These are phyloP conservation scores for Abrostola triplasia DNA, from an alignment of 2,888 invertebrate genomes.

Conservation along the genomic window DNA sequence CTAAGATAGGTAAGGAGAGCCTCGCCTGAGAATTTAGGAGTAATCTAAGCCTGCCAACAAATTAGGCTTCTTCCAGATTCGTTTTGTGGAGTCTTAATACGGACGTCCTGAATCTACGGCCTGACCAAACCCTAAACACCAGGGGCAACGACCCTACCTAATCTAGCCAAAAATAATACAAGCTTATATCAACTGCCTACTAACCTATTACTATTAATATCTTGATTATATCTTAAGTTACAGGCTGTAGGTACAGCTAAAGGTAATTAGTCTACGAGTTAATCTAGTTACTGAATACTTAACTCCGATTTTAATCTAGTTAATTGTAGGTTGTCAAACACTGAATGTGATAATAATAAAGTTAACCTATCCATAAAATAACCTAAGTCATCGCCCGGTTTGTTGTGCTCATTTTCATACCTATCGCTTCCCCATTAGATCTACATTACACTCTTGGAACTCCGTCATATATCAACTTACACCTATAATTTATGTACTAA, in stretches of 20 bases:
- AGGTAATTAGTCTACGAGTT: constrained; percentile 25
- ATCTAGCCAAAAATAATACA: constrained; percentile 30
- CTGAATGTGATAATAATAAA: constrained; percentile 57
- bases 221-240: constrained; percentile 25
- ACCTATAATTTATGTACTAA: constrained; percentile 48
- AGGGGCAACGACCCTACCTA: constrained; percentile 49
- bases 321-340: constrained; percentile 58
- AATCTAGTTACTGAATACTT: constrained; percentile 19
- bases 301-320: constrained; percentile 32
- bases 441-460: constrained; percentile 52
- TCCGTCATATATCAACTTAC: constrained; percentile 40
- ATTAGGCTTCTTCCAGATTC: constrained; percentile 69
- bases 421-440: constrained; percentile 34
- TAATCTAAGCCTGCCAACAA: constrained; percentile 66
- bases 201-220: constrained; percentile 38
- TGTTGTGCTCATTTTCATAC: constrained; percentile 43
- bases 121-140: constrained; percentile 53
- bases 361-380: constrained; percentile 46
- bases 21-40: constrained; percentile 53
- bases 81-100: constrained; percentile 48
- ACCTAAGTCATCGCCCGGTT: constrained; percentile 65
- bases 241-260: constrained; percentile 29
- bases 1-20: constrained; percentile 39
- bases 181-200: constrained; percentile 21
- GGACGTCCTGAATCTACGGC: constrained; percentile 65